Base-by-base conservation (phyloP, 2,113 vertebrate genomes). In the Grammomys dolichurus region DNA sequence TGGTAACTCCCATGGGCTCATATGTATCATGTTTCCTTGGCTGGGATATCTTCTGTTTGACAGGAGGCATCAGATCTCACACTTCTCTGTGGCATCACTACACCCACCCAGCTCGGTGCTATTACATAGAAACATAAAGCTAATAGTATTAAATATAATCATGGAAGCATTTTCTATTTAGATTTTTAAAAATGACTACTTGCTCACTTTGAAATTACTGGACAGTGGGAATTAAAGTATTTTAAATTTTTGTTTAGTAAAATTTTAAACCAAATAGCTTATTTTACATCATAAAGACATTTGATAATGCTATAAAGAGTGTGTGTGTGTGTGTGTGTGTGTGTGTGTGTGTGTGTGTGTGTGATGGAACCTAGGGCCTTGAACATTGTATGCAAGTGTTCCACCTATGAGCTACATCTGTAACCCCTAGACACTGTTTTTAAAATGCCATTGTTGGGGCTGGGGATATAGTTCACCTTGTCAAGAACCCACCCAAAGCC, bases 151-250 rank as follows among this genome's bases (percentile, higher is more conserved):
- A 87, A 69, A 14, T 78, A 69, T 75, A 92, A 77, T 93, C 77
- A 93, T 26, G 40, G 58, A 90, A 85, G 69, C 56, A 33, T 95
- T 92, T 95, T 80, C 13, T 54, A 92, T 54, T 92, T 94, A 70
- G 26, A 54, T 7, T 51, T 67, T 67, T 67, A 76, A 46, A 46
- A 76, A 81, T 82, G 28, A 65, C 51, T 95, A 58, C 2, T 89
- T 97, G 17, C 85, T 96, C 84, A 85, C 36, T 92, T 94, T 81
- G 90, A 96, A 43, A 69, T 85, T 90, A 89, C 46, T 73, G 7
- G 12, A 3, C 16, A 89, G 4, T 73, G 26, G 36, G 6, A 95
- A 87, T 89, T 90, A 90, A 91, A 82, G 11, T 65, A 54, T 70
- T 87, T 54, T 5, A 54, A 80, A 2, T 36, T 72, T 0, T 6